Conservation (phyloP, 23 tunicate species). For the Styela plicata region DNA sequence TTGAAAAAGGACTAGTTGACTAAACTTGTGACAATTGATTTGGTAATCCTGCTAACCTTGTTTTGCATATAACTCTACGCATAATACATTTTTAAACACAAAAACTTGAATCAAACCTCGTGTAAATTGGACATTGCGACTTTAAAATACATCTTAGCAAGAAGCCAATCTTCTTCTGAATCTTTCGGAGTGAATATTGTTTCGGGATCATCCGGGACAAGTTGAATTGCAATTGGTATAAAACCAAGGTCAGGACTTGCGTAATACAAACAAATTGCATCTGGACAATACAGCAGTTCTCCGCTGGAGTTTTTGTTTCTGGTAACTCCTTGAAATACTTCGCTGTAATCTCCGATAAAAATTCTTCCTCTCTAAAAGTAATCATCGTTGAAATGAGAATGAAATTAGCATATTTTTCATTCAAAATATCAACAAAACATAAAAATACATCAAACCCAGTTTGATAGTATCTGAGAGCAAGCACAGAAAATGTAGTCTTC, state of each 20-base stretch:
- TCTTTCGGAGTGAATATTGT: constrained; percentile 48
- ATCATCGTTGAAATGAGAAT: too few species aligned
- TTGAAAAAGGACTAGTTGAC: too few species aligned
- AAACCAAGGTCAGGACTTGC: constrained; percentile 6
- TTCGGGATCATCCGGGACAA: constrained; percentile 40
- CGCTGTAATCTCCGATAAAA: constrained; percentile 41
- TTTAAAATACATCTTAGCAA: constrained; percentile 63
- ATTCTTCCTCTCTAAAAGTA: constrained; percentile 47
- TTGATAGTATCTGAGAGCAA: too few species aligned
- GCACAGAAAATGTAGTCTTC: background rate
- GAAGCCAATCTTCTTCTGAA: constrained; percentile 51
- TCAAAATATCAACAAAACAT: too few species aligned
- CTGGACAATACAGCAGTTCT: constrained; percentile 22
- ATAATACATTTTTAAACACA: too few species aligned
- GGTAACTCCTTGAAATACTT: constrained; percentile 21
- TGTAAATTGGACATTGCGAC: constrained; percentile 26
- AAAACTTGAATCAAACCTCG: too few species aligned
- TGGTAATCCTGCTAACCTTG: too few species aligned
- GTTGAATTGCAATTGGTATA: constrained; percentile 69
- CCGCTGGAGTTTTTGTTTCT: constrained; percentile 31
- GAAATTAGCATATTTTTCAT: too few species aligned
- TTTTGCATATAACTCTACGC: too few species aligned
- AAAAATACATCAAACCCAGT: too few species aligned
- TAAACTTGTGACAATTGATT: too few species aligned
- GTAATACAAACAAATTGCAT: constrained; percentile 39